Percentiles rank a stretch among this genome's conserved stretches.
Evolutionary conservation across 2,888 invertebrate genomes (phyloP).

Genomic region (Sinelater perroti): DNA sequence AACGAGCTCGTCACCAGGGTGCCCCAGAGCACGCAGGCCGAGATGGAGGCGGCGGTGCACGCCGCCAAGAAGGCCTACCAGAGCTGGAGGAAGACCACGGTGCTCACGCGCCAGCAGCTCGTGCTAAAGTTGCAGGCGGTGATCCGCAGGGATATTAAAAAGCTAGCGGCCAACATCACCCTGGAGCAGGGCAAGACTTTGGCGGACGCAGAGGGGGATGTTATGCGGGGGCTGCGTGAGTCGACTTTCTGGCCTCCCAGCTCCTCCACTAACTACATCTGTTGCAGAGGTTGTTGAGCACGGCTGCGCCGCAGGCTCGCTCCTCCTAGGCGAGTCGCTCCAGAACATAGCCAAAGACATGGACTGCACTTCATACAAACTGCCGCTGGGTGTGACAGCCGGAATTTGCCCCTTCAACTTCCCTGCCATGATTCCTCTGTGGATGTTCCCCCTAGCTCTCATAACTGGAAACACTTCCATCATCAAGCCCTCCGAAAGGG

Average conservation of each 20-base stretch:
- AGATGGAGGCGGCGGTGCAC: slow-evolving; percentile 89
- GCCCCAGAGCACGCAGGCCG: slow-evolving; percentile 87
- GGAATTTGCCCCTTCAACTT: slow-evolving; percentile 99
- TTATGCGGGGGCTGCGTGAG: slow-evolving; percentile 95
- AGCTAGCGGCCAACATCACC: slow-evolving; percentile 91
- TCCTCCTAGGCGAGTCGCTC: slow-evolving; percentile 93
- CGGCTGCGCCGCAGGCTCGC: slow-evolving; percentile 90
- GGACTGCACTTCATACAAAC: slow-evolving; percentile 92
- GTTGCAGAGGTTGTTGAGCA: slow-evolving; percentile 93
- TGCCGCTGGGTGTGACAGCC: slow-evolving; percentile 92
- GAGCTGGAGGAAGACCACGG: slow-evolving; percentile 90
- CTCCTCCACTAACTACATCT: neutral
- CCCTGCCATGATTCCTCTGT: slow-evolving; percentile 99
- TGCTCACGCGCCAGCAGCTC: slow-evolving; percentile 87
- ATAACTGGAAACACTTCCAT: slow-evolving; percentile 95
- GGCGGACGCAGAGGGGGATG: slow-evolving; percentile 97
- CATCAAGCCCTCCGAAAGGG: slow-evolving; percentile 96
- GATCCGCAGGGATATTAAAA: slow-evolving; percentile 87
- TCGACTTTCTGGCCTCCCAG: neutral
- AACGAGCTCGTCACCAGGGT: slow-evolving; percentile 84
- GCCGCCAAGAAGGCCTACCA: slow-evolving; percentile 79
- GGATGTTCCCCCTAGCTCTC: slow-evolving; percentile 89
- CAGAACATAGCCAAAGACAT: slow-evolving; percentile 90
- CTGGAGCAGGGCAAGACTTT: slow-evolving; percentile 97
- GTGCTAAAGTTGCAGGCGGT: slow-evolving; percentile 78